Conservation (phyloP, 2,797 vertebrate species). For the Sebastes iracundus region DNA sequence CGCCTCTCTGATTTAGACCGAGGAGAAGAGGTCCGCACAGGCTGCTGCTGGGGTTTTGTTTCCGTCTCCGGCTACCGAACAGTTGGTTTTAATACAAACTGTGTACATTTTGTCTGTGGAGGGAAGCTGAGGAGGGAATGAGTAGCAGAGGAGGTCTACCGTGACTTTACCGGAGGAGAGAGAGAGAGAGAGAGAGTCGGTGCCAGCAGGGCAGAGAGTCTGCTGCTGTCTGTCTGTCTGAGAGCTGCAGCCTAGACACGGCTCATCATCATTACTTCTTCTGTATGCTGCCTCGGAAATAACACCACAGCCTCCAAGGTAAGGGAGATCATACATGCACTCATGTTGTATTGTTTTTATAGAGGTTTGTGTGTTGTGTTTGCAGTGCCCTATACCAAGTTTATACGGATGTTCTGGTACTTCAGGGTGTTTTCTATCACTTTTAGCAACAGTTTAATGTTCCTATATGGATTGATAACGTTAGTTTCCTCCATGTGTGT, state of each 20-base stretch:
- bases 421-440: neutral
- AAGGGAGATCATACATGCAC: neutral
- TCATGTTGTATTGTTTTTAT: fast-evolving
- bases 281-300: constrained; percentile 42
- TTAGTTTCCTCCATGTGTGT: no score
- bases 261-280: constrained; percentile 19
- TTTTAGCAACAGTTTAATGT: neutral
- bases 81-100: neutral
- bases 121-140: constrained; percentile 25
- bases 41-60: neutral
- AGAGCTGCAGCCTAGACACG: constrained; percentile 6
- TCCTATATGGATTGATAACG: neutral
- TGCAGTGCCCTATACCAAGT: neutral
- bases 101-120: neutral
- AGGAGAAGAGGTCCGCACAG: neutral
- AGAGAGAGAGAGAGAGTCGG: constrained; percentile 60
- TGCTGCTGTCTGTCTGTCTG: neutral
- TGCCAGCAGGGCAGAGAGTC: constrained; percentile 70
- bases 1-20: neutral
- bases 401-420: neutral
- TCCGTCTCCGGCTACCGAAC: neutral
- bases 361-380: neutral
- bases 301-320: constrained; percentile 48
- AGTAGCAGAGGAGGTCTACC: constrained; percentile 2
- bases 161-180: constrained; percentile 59